Evolutionary conservation across 2,113 vertebrate genomes (phyloP).

Genomic region (Beaufortia kweichowensis): DNA sequence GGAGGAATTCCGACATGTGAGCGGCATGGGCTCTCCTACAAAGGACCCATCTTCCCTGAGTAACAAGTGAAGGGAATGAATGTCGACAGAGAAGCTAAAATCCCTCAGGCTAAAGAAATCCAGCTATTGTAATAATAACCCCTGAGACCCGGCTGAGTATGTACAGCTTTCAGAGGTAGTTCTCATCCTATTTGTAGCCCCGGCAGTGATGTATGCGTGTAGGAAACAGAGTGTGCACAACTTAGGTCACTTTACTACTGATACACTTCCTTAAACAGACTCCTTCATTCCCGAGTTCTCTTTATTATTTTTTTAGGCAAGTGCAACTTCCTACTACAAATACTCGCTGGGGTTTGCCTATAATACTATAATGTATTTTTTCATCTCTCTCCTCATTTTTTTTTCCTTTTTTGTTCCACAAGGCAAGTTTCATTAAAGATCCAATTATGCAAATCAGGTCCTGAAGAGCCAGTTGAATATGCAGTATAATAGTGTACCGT

Average conservation of each 20-base stretch:
- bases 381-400: slow-evolving; percentile 54
- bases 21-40: slow-evolving; percentile 64
- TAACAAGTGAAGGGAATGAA: slow-evolving; percentile 78
- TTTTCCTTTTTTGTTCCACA: slow-evolving; percentile 72
- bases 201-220: slow-evolving; percentile 76
- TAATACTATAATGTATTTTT: slow-evolving; percentile 51
- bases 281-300: slow-evolving; percentile 27
- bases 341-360: slow-evolving; percentile 51
- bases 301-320: slow-evolving; percentile 67
- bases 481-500: slow-evolving; percentile 85
- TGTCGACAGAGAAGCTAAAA: slow-evolving; percentile 78
- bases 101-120: slow-evolving; percentile 82
- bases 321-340: slow-evolving; percentile 70
- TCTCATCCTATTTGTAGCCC: slow-evolving; percentile 85
- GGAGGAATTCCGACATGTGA: slow-evolving; percentile 73
- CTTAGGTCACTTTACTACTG: slow-evolving; percentile 60
- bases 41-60: slow-evolving; percentile 81
- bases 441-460: slow-evolving; percentile 95
- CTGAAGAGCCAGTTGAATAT: slow-evolving; percentile 85
- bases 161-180: slow-evolving; percentile 83
- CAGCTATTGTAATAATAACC: slow-evolving; percentile 83
- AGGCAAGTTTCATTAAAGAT: slow-evolving; percentile 93
- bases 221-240: slow-evolving; percentile 53
- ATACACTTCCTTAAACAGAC: slow-evolving; percentile 39
- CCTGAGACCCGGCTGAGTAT: slow-evolving; percentile 84